Evolutionary conservation across 1,140 invertebrate genomes (phyloP).

Genomic region (Eurosta solidaginis): DNA sequence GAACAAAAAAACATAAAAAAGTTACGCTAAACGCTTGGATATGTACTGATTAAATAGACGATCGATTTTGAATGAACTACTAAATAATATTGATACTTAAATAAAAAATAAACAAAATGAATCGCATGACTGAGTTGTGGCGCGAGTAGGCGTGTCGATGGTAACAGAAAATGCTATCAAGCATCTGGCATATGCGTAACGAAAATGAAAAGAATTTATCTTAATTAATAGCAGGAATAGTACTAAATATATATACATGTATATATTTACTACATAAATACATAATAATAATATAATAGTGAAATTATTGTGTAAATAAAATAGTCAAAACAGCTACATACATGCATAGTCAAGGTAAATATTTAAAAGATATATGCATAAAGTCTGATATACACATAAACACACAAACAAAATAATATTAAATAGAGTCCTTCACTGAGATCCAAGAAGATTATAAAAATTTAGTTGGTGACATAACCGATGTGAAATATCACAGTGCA

Average conservation of each 20-base stretch:
- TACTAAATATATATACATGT: background rate
- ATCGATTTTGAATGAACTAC: background rate
- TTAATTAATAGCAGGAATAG: background rate
- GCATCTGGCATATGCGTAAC: conserved; percentile 5
- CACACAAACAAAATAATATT: background rate
- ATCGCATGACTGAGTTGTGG: background rate
- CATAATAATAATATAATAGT: background rate
- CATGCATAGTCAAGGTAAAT: background rate
- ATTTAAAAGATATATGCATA: background rate
- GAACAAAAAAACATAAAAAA: background rate
- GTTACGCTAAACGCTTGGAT: background rate
- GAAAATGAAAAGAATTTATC: conserved; percentile 17
- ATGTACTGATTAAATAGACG: background rate
- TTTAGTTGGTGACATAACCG: too few relatives aligned
- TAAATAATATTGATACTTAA: background rate
- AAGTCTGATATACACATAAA: conserved; percentile 27
- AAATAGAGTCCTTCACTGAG: too few relatives aligned
- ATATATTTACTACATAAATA: background rate
- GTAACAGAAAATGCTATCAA: conserved; percentile 3
- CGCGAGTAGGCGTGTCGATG: background rate
- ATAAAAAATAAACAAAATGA: background rate
- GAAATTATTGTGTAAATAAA: background rate
- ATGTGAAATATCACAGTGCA: too few relatives aligned
- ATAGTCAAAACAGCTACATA: too few relatives aligned
- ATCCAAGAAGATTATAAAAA: too few relatives aligned